phyloP scores from a whole-genome alignment of 2,888 invertebrate genomes.

The Ormyrus thymus region DNA sequence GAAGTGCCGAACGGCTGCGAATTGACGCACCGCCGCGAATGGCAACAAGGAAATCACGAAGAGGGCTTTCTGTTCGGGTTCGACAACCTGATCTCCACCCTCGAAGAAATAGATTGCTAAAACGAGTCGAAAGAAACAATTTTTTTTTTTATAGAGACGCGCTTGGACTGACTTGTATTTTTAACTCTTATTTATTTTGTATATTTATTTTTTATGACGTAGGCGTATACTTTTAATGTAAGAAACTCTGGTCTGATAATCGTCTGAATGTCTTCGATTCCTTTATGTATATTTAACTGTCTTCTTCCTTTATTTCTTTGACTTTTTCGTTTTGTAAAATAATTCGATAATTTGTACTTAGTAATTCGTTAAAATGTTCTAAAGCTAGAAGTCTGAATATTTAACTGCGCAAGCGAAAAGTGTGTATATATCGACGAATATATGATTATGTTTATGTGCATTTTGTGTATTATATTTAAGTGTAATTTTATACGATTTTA shows the following conservation, averaged over 20 bases:
- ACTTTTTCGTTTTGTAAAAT: conserved; percentile 32
- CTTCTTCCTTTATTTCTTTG: conserved; percentile 13
- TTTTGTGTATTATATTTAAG: conserved; percentile 40
- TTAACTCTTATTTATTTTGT: conserved; percentile 51
- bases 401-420: conserved; percentile 12
- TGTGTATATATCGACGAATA: not conserved
- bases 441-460: too few relatives aligned
- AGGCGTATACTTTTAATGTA: conserved; percentile 9
- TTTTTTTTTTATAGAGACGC: not conserved
- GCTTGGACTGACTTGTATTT: conserved; percentile 47
- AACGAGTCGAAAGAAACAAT: not conserved
- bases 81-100: conserved; percentile 90
- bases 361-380: conserved; percentile 34
- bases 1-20: conserved; percentile 81
- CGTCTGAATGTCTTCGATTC: conserved; percentile 27
- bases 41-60: conserved; percentile 97
- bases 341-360: conserved; percentile 44
- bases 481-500: conserved; percentile 49
- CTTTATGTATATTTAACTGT: conserved; percentile 21
- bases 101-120: conserved; percentile 69
- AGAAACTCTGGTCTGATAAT: conserved; percentile 50
- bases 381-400: conserved; percentile 53
- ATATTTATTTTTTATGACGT: conserved; percentile 29
- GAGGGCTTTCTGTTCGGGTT: conserved; percentile 95
- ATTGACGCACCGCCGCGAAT: conserved; percentile 87